Base-by-base conservation (phyloP, 2,113 vertebrate species). In the Grammomys surdaster region DNA sequence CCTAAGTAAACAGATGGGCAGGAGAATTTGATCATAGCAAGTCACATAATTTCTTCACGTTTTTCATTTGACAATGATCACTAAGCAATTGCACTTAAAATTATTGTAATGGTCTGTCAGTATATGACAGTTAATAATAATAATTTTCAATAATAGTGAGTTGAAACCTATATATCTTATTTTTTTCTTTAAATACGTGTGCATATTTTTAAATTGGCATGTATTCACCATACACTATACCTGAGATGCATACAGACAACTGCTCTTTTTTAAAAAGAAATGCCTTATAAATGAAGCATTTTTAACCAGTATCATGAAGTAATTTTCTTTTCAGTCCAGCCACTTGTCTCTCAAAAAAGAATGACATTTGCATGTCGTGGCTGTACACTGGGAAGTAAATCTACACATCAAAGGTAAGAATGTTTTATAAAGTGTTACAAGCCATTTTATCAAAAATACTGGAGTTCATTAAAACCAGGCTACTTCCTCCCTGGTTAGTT, bases 41-140 rank as follows among this genome's bases (percentile, higher is more conserved):
- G 2, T 60, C 24, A 93, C 14, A 90, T 54, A 78, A 90, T 86
- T 77, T 24, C 58, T 70, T 7, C 78, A 40, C 7, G 63, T 9
- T 58, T 76, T 60, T 28, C 58, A 91, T 58, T 85, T 90, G 67
- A 48, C 33, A 51, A 97, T 58, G n/a, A 22, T 63, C n/a, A 91
- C 4, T 56, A 3, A 89, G 11, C 0, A 75, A 95, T 72, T 65
- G 11, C 7, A 77, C 36, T n/a, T 86, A 89, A 70, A 72, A 95
- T 46, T 90, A 56, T 89, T 82, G 72, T 84, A 90, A 89, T 86
- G 28, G 84, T 10, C 24, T 36, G 54, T 54, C 12, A 95, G 31
- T 7, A 91, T 80, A 36, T 80, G 36, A 51, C 54, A 93, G 20
- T 54, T 58, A 56, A 40, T 20, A 86, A 33, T 46, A 65, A 46